Evolutionary conservation across 2,888 invertebrate species (phyloP).

Genomic region (Brachycybe producta): DNA sequence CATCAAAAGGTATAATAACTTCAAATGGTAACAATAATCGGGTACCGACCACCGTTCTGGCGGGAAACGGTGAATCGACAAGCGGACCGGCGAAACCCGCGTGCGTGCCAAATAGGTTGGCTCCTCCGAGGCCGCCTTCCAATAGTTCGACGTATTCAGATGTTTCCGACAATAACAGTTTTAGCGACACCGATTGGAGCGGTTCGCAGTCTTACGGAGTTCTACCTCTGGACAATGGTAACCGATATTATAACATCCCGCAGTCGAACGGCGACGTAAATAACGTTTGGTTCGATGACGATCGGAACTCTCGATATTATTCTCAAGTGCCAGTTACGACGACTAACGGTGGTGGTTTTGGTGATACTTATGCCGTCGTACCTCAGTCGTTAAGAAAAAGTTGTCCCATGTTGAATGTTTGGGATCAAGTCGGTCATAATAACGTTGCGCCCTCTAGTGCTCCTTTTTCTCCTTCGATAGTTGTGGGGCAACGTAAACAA

Average conservation of each 20-base stretch:
- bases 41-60: too few relatives aligned
- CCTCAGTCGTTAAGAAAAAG: background rate
- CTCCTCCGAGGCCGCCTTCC: conserved; percentile 2
- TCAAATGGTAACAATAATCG: too few relatives aligned
- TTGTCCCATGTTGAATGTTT: conserved; percentile 2
- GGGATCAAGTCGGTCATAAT: background rate
- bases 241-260: conserved; percentile 8
- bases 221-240: conserved; percentile 16
- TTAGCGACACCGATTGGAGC: conserved; percentile 7
- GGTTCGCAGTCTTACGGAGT: background rate
- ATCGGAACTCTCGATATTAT: conserved; percentile 5
- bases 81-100: too few relatives aligned
- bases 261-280: background rate
- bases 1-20: too few relatives aligned
- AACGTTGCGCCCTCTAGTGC: conserved; percentile 5
- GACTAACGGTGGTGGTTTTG: background rate
- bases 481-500: background rate
- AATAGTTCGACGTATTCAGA: conserved; percentile 22
- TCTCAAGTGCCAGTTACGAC: conserved; percentile 1
- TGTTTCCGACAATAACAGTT: conserved; percentile 24
- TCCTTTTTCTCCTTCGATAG: background rate
- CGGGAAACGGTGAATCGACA: too few relatives aligned
- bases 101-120: too few relatives aligned
- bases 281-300: background rate
- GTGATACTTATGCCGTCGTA: background rate